Evolutionary conservation across 2,888 invertebrate genomes (phyloP), one percentile per base, ranked within the genome.

Genomic region (Sinhomidia bicolor): DNA sequence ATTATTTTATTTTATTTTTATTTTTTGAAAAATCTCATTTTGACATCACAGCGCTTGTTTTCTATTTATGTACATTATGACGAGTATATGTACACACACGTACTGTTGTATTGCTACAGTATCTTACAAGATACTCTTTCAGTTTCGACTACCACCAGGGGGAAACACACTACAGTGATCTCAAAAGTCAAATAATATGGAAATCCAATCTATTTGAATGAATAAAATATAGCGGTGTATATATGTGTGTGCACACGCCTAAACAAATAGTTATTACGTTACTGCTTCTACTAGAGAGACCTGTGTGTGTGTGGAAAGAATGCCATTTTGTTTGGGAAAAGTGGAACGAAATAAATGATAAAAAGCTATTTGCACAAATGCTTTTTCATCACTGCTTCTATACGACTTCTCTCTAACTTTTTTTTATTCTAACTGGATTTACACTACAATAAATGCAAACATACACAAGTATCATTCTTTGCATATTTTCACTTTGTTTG

Each of bases 151-250:
- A 57, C 57, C 57, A 57, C 57, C 57, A 57, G 17, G 17, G 57
- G 57, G 57, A 26, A 62, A 7, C 5, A 3, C 2, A n/a, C n/a
- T n/a, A n/a, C n/a, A 12, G 62, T 20, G 3, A 62, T 29, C 26
- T 62, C 62, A 62, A 62, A 29, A 57, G 57, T 57, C 62, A 62
- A 62, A 62, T 29, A 62, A 62, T 62, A 62, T 62, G 62, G 29
- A 62, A 62, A 62, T 62, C 29, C 62, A 62, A 62, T 62, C 29
- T 62, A 17, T 23, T 20, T 62, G 62, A 62, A 62, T 62, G 62
- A 23, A 57, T 57, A 57, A 29, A 62, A 29, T 62, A 20, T 4
- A n/a, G n/a, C n/a, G n/a, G n/a, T n/a, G n/a, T n/a, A n/a, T n/a
- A n/a, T 12, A 29, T 62, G 62, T n/a, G 62, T n/a, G n/a, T 57